Evolutionary conservation across 2,888 invertebrate genomes (phyloP).

Genomic region (Noctua janthe): DNA sequence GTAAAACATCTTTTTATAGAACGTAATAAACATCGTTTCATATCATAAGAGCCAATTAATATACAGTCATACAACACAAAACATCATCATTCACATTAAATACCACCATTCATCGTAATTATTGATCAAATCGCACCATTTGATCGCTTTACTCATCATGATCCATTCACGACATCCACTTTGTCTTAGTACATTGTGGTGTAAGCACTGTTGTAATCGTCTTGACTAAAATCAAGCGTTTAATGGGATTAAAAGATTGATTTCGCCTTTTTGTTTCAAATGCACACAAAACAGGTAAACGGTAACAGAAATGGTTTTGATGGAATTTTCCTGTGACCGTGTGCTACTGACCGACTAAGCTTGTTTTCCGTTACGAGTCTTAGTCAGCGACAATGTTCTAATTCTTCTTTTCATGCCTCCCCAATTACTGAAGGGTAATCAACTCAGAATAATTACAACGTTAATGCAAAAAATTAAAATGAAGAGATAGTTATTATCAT

Average conservation of each 20-base stretch:
- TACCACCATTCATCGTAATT: neutral
- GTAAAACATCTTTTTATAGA: too few relatives aligned
- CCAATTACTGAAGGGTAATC: neutral
- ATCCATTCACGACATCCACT: neutral
- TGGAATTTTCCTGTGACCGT: neutral
- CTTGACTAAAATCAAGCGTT: neutral
- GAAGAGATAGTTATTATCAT: neutral
- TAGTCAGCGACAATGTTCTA: neutral
- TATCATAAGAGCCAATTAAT: neutral
- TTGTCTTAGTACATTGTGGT: slow-evolving; percentile 2
- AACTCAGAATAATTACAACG: neutral
- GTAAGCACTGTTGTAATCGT: neutral
- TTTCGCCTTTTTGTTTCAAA: neutral
- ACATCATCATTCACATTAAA: too few relatives aligned
- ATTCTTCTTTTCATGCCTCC: neutral
- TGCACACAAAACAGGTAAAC: too few relatives aligned
- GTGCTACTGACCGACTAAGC: neutral
- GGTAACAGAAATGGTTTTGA: neutral
- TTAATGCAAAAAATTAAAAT: neutral
- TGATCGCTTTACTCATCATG: neutral
- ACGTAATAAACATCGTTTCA: neutral
- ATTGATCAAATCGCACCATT: neutral
- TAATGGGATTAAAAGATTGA: neutral
- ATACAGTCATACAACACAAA: too few relatives aligned
- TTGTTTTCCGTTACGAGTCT: neutral